phyloP scores from a whole-genome alignment of 92 coral and sea anemone species.

The Phenganax marumi region DNA sequence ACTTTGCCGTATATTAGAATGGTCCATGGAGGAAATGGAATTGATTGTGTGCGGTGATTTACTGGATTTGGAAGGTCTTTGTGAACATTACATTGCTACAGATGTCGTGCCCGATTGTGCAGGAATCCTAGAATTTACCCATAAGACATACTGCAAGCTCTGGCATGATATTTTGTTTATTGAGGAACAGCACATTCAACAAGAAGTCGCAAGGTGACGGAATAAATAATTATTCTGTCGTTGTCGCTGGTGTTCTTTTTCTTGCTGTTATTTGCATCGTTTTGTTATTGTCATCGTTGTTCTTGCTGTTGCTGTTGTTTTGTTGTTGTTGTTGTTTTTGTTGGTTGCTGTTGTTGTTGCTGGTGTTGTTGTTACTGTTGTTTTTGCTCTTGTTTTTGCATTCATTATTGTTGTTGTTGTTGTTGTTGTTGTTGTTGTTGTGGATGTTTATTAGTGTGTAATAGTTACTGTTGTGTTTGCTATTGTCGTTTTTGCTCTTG shows the following conservation, averaged over 20 bases:
- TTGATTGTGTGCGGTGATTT: constrained; percentile 12
- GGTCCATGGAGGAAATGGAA: constrained; percentile 35
- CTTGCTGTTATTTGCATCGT: too few relatives aligned
- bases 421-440: too few relatives aligned
- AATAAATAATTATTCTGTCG: background rate
- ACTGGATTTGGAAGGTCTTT: constrained; percentile 27
- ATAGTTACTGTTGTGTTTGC: too few relatives aligned
- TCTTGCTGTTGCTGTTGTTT: background rate
- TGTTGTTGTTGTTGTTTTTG: too few relatives aligned
- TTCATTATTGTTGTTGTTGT: too few relatives aligned
- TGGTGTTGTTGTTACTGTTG: too few relatives aligned
- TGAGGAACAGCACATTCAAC: constrained; percentile 63
- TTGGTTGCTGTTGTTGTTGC: too few relatives aligned
- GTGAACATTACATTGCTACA: constrained; percentile 51
- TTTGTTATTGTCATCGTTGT: background rate
- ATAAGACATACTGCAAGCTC: constrained; percentile 52
- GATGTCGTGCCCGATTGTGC: constrained; percentile 44
- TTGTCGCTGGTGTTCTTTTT: too few relatives aligned
- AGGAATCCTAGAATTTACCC: constrained; percentile 22
- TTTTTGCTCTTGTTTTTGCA: too few relatives aligned
- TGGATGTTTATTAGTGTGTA: too few relatives aligned
- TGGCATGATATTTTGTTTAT: constrained; percentile 65
- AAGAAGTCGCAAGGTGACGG: constrained; percentile 62
- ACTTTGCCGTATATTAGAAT: constrained; percentile 22
- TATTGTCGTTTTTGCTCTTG: background rate